These are phyloP conservation scores for Gryllus bimaculatus DNA, from an alignment of 1,140 invertebrate genomes.

Conservation along the genomic window DNA sequence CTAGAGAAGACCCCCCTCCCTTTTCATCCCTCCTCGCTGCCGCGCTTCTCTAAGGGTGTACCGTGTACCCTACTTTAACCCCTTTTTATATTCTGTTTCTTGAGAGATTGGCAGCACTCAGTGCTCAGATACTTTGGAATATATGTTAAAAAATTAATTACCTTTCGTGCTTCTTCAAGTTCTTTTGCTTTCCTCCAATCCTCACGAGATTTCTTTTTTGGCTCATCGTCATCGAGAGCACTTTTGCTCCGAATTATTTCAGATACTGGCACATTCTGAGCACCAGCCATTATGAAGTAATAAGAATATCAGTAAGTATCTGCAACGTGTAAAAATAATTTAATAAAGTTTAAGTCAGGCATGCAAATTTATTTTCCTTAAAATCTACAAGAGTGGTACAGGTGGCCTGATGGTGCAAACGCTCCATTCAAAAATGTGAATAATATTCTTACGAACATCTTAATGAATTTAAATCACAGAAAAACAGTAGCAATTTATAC, in stretches of 20 bases:
- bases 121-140: too few relatives aligned
- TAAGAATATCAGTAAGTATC: neutral
- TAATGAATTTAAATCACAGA: too few relatives aligned
- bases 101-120: too few relatives aligned
- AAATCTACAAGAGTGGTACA: neutral
- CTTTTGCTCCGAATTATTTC: conserved; percentile 52
- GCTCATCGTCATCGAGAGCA: conserved; percentile 50
- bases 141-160: conserved; percentile 20
- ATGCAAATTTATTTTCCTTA: too few relatives aligned
- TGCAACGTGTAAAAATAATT: neutral
- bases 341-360: neutral
- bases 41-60: too few relatives aligned
- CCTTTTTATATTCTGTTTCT: too few relatives aligned
- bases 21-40: too few relatives aligned
- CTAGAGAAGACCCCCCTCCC: too few relatives aligned
- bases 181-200: conserved; percentile 94
- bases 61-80: too few relatives aligned
- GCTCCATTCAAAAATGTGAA: neutral
- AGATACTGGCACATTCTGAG: conserved; percentile 45
- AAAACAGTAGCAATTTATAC: too few relatives aligned
- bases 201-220: conserved; percentile 82
- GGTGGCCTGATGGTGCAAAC: neutral
- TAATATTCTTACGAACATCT: too few relatives aligned
- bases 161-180: conserved; percentile 93
- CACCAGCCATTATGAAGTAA: conserved; percentile 35